Base-by-base conservation (phyloP, 2,888 invertebrate genomes). In the Acleris literana region DNA sequence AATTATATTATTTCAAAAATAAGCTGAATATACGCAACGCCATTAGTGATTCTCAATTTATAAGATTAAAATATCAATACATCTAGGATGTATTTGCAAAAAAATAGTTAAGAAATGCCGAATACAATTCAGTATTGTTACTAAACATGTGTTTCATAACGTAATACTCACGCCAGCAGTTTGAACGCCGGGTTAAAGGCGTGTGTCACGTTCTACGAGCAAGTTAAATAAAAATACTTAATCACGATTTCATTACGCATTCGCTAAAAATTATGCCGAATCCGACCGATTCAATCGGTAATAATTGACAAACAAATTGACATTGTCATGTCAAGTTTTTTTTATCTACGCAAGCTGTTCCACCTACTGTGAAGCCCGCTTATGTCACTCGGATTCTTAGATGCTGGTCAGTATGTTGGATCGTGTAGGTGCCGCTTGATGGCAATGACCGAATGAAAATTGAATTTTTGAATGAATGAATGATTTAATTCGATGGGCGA, bases 171-270 rank as follows among this genome's bases (percentile, higher is more conserved):
- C 66, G 46, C 25, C 43, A 57, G 44, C 52, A 61, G 49, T 58
- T 56, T 13, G 11, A 52, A 53, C 25, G 39, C 39, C 62, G 46
- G 57, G 56, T 46, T 39, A 57, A 66, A 39, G 33, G 52, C 46
- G 61, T 46, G 39, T 46, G 39, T 62, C 18, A 25, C 43, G 55
- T 44, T 60, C 25, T 33, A 46, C 18, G n/a, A 66, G 39, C 52
- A 9, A 52, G 52, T 39, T 52, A 18, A 56, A 52, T 49, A 62
- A 64, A 65, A 61, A 62, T 62, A 61, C 66, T 61, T 66, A 64
- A 61, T 66, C 66, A 66, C 62, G 66, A 52, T 57, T 53, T 48
- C 66, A 66, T 66, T 66, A 66, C 66, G 66, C 62, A 66, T 66
- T 66, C 62, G 44, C 56, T 29, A 25, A 55, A 52, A 57, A 57